Evolutionary conservation across 2,113 vertebrate species (phyloP), one percentile per base, ranked within the genome.

Genomic region (Callaeas wilsoni): DNA sequence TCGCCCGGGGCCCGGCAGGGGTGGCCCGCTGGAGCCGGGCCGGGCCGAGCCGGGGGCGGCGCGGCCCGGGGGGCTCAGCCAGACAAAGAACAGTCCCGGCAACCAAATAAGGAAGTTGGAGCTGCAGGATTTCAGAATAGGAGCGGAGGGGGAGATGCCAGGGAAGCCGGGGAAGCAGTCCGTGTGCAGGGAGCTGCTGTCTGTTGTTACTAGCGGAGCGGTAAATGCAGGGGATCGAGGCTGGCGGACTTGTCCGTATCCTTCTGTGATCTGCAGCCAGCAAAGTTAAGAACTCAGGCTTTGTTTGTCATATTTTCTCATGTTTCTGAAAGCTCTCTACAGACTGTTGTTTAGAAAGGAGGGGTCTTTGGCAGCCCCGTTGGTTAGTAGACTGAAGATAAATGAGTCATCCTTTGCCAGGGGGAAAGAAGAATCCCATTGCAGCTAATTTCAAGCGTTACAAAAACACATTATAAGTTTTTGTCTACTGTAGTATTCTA

Each of bases 51-150:
- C 74, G 75, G 49, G 75, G 75, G 84, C 65, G 90, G 93, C 16
- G 69, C 64, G 87, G 95, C 77, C 41, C 65, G 87, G 90, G 82
- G 87, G 84, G 95, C 96, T 97, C 96, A 97, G 97, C 92, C 95
- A 98, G 97, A 98, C 97, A 97, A 97, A 98, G 98, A 99, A 98
- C 98, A 96, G 98, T 97, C 98, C 98, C 98, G 96, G 97, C 97
- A 93, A 98, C 99, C 99, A 99, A 99, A 99, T 99, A 99, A 99
- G 99, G 99, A 98, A 99, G 97, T 97, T 52, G 96, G 97, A 91
- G 95, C 97, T 39, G 89, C 96, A 98, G 98, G 97, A 97, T 98
- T 99, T 98, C 98, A 98, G 96, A 98, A 98, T 98, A 98, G 63
- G 91, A 98, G 98, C 87, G 35, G 26, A 64, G 50, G 95, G 90